These are phyloP conservation scores for Rhingia rostrata DNA, from an alignment of 2,888 invertebrate species.

Conservation along the genomic window DNA sequence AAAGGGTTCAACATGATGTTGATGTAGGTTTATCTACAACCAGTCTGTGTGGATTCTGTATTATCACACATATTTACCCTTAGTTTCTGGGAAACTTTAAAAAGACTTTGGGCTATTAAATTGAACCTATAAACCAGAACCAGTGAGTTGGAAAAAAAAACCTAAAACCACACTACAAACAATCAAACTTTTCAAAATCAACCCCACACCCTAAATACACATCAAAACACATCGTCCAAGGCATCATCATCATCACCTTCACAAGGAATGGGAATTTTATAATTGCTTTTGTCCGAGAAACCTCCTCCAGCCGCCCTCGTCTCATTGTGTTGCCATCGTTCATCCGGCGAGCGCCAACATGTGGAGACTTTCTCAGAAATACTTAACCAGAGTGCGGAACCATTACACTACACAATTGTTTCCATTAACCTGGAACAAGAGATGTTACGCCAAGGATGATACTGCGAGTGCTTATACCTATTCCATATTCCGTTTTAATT, in stretches of 20 bases:
- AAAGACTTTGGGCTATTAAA: no score
- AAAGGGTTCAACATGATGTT: slow-evolving; percentile 5
- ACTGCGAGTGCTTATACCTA: neutral
- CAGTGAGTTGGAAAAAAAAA: no score
- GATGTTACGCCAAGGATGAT: slow-evolving; percentile 54
- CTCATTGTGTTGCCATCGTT: slow-evolving; percentile 23
- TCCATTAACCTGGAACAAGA: slow-evolving; percentile 68
- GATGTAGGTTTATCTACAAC: slow-evolving; percentile 76
- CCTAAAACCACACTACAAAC: neutral
- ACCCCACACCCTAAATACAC: slow-evolving; percentile 1
- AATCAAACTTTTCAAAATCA: slow-evolving; percentile 2
- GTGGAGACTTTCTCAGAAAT: slow-evolving; percentile 69
- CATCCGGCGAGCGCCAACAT: slow-evolving; percentile 40
- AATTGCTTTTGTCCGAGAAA: slow-evolving; percentile 64
- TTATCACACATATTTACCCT: neutral
- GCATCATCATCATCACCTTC: slow-evolving; percentile 13
- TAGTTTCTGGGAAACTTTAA: no score
- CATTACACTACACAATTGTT: slow-evolving; percentile 70
- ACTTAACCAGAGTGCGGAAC: slow-evolving; percentile 49
- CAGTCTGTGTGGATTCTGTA: slow-evolving; percentile 63
- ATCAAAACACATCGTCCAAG: slow-evolving; percentile 23
- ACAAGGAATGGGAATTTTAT: slow-evolving; percentile 53
- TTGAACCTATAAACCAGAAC: no score
- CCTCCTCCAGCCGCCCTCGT: slow-evolving; percentile 23
- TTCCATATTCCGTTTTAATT: slow-evolving; percentile 44